phyloP scores from a whole-genome alignment of 2,113 vertebrate species.

The Taxidea taxus region DNA sequence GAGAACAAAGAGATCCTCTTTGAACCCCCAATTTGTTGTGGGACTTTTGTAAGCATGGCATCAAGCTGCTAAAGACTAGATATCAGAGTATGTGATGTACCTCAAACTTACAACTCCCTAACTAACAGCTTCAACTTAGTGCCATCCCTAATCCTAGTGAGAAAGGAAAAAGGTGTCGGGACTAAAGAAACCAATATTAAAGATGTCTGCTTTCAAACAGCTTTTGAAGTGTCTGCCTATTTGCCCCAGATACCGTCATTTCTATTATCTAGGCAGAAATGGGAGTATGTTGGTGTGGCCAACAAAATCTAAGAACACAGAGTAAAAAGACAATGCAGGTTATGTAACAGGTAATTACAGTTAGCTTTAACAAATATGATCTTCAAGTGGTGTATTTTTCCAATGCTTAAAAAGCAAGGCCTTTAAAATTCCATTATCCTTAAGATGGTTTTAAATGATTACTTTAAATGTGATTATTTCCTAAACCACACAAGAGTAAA shows the following conservation, averaged over 20 bases:
- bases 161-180: not conserved
- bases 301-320: slow-evolving; percentile 46
- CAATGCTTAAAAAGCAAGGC: slow-evolving; percentile 71
- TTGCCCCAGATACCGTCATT: not conserved
- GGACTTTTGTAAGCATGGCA: not conserved
- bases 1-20: not conserved
- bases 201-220: not conserved
- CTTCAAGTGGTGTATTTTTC: slow-evolving; percentile 62
- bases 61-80: not conserved
- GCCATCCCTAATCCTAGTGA: not conserved
- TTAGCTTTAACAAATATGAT: slow-evolving; percentile 61
- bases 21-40: not conserved
- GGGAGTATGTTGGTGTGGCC: not conserved
- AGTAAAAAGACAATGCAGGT: slow-evolving; percentile 57
- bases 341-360: slow-evolving; percentile 65
- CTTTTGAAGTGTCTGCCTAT: not conserved
- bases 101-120: not conserved
- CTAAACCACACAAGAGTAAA: slow-evolving; percentile 90
- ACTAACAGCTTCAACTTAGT: not conserved
- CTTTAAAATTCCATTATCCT: slow-evolving; percentile 70
- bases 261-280: slow-evolving; percentile 16
- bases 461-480: slow-evolving; percentile 78
- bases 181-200: slow-evolving; percentile 17
- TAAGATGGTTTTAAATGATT: slow-evolving; percentile 66
- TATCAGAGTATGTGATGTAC: not conserved